Evolutionary conservation across 2,797 vertebrate genomes (phyloP).

Genomic region (Melanotaenia nigrans): DNA sequence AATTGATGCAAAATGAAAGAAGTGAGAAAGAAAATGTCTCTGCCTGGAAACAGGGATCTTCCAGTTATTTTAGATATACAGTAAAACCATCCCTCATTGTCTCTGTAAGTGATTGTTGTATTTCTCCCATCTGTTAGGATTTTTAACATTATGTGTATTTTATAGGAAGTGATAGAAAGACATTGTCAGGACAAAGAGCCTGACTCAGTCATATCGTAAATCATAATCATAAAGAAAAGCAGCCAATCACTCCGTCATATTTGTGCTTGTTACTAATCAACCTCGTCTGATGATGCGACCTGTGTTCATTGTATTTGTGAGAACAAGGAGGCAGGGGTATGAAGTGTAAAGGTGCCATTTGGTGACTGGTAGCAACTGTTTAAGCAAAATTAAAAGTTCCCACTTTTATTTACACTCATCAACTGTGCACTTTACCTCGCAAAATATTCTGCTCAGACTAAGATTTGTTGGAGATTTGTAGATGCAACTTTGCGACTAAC

Average conservation of each 20-base stretch:
- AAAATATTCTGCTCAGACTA: constrained; percentile 50
- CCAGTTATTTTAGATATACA: constrained; percentile 4
- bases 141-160: constrained; percentile 53
- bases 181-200: constrained; percentile 35
- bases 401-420: constrained; percentile 48
- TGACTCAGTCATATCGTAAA: constrained; percentile 16
- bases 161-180: constrained; percentile 57
- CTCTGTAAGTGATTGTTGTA: constrained; percentile 62
- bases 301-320: constrained; percentile 59
- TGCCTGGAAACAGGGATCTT: constrained; percentile 3
- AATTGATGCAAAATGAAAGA: neutral
- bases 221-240: constrained; percentile 40
- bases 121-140: constrained; percentile 56
- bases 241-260: constrained; percentile 47
- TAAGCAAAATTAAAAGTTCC: constrained; percentile 41
- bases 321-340: constrained; percentile 73
- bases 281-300: constrained; percentile 38
- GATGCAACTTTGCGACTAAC: constrained; percentile 63
- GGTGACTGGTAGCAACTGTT: constrained; percentile 24
- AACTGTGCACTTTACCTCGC: constrained; percentile 74
- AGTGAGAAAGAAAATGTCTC: neutral
- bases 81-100: constrained; percentile 45
- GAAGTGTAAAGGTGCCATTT: constrained; percentile 60
- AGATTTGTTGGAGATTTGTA: constrained; percentile 56
- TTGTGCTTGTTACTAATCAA: constrained; percentile 63